Percentiles rank a stretch among this genome's conserved stretches.
These are phyloP conservation scores for Rhogogaster chlorosoma DNA, from an alignment of 2,888 invertebrate species.

Conservation along the genomic window DNA sequence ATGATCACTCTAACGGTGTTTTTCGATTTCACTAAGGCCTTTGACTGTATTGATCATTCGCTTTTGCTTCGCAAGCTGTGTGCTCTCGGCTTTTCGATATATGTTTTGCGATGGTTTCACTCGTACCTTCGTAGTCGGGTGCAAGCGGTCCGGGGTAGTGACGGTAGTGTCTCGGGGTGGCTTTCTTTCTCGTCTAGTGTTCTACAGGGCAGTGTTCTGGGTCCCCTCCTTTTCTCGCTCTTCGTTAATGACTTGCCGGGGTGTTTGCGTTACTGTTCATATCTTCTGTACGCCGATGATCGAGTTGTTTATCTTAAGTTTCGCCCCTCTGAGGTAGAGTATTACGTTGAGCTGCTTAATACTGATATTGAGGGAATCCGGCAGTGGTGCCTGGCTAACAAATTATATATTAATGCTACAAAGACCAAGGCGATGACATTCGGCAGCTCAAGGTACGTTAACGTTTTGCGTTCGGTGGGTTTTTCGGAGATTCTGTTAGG, in stretches of 20 bases:
- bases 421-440: constrained; percentile 28
- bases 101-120: background rate
- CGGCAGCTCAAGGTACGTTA: background rate
- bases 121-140: background rate
- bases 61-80: background rate
- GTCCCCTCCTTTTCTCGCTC: constrained; percentile 38
- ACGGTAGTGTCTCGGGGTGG: constrained; percentile 18
- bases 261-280: constrained; percentile 12
- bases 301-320: background rate
- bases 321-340: background rate
- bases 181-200: constrained; percentile 21
- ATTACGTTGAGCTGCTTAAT: background rate
- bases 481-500: background rate
- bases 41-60: constrained; percentile 14
- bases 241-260: constrained; percentile 25
- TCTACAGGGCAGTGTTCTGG: constrained; percentile 49
- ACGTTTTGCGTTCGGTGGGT: background rate
- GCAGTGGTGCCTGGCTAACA: background rate
- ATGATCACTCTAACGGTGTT: background rate
- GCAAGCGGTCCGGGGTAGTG: constrained; percentile 28
- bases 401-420: background rate
- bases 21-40: background rate
- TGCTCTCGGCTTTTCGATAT: background rate
- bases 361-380: background rate
- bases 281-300: constrained; percentile 24